Percentiles rank a stretch among this genome's conserved stretches.
Evolutionary conservation across 2,797 vertebrate genomes (phyloP).

Genomic region (Aphelocoma californica): DNA sequence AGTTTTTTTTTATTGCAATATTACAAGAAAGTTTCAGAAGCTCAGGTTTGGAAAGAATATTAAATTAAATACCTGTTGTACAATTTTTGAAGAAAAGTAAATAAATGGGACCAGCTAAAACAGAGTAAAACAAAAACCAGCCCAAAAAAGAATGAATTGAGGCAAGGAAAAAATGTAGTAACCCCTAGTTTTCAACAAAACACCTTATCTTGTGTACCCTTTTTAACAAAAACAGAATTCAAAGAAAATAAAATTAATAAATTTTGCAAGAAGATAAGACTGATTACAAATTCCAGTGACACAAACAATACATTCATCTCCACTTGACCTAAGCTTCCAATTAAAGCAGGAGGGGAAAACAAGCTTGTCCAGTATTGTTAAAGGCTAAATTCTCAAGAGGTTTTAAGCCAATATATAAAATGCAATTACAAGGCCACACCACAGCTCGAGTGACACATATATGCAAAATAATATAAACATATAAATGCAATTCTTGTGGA

Average conservation of each 20-base stretch:
- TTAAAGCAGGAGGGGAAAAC: not conserved
- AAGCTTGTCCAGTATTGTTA: not conserved
- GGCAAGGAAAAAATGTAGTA: not conserved
- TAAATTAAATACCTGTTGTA: not conserved
- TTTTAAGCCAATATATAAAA: not conserved
- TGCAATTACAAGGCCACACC: not conserved
- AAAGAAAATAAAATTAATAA: not conserved
- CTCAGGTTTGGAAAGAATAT: not conserved
- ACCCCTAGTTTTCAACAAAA: not conserved
- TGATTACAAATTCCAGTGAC: not conserved
- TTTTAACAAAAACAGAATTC: not conserved
- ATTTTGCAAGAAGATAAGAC: not conserved
- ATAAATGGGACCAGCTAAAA: not conserved
- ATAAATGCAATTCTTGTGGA: not conserved
- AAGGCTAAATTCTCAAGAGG: not conserved
- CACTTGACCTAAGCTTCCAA: not conserved
- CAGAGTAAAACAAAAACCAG: not conserved
- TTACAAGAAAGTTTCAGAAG: not conserved
- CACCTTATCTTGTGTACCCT: not conserved
- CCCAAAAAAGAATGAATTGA: fast-evolving
- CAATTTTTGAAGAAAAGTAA: not conserved
- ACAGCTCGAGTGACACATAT: not conserved
- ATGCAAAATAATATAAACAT: not conserved
- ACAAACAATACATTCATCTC: not conserved
- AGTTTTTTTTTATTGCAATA: not conserved